Percentiles rank a stretch among this genome's conserved stretches.
Conservation (phyloP, 2,113 vertebrate species). For the Chlamydotis undulata region DNA sequence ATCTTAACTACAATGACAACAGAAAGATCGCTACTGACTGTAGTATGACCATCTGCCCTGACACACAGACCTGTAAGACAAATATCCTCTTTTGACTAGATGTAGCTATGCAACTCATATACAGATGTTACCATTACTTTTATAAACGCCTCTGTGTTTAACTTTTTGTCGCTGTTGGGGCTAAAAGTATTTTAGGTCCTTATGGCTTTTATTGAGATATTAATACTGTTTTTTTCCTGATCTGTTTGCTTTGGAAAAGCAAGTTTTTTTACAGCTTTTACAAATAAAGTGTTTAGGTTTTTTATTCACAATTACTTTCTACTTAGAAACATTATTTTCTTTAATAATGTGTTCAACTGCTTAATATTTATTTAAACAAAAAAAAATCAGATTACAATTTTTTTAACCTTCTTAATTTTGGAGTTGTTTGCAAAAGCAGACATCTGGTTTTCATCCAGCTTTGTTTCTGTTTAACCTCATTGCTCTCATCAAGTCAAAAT, state of each 20-base stretch:
- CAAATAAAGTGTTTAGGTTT: neutral
- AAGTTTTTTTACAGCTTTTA: neutral
- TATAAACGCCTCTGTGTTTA: neutral
- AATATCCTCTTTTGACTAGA: neutral
- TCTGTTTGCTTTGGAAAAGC: neutral
- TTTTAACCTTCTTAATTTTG: neutral
- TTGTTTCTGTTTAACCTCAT: neutral
- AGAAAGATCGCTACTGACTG: neutral
- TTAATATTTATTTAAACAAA: neutral
- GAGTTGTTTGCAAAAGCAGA: neutral
- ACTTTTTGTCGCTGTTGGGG: neutral
- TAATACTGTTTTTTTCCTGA: neutral
- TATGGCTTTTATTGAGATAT: neutral
- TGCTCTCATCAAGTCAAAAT: constrained; percentile 5
- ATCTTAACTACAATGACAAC: rapidly evolving
- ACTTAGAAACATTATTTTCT: neutral
- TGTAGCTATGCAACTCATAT: neutral
- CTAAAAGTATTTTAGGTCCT: neutral
- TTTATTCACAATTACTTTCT: neutral
- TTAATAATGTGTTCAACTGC: neutral
- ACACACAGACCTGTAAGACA: neutral
- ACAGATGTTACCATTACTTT: neutral
- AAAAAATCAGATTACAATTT: neutral
- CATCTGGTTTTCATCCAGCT: constrained; percentile 11
- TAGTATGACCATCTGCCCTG: neutral